These are phyloP conservation scores for Celastrina argiolus DNA, from an alignment of 2,888 invertebrate genomes.

Conservation along the genomic window DNA sequence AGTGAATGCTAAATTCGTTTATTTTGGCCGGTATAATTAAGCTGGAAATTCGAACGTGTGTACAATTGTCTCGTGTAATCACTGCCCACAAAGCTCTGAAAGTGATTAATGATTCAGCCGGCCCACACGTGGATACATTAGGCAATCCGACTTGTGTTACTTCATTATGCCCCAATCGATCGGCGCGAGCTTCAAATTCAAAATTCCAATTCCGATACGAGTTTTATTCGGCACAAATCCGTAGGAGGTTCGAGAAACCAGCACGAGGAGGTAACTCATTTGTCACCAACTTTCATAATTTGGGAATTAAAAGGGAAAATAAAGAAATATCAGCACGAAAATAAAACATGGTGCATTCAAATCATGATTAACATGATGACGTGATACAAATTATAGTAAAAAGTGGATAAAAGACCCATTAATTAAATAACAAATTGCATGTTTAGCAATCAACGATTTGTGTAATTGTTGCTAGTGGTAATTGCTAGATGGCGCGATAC, in stretches of 20 bases:
- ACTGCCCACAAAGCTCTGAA: constrained; percentile 40
- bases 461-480: constrained; percentile 44
- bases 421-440: constrained; percentile 25
- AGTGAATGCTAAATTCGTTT: neutral
- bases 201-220: constrained; percentile 21
- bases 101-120: constrained; percentile 55
- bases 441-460: constrained; percentile 33
- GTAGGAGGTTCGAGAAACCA: neutral
- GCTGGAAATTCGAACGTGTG: constrained; percentile 20
- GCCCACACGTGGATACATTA: constrained; percentile 30
- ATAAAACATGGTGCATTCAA: neutral
- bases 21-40: constrained; percentile 18
- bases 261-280: neutral
- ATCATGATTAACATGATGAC: neutral
- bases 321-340: neutral
- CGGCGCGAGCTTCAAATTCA: constrained; percentile 21
- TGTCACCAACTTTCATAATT: neutral
- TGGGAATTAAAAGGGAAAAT: neutral
- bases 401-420: constrained; percentile 12
- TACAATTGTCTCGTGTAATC: constrained; percentile 38
- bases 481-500: constrained; percentile 40
- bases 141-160: constrained; percentile 34
- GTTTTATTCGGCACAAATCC: constrained; percentile 17
- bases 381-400: constrained; percentile 2
- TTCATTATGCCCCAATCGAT: constrained; percentile 24